These are phyloP conservation scores for Zaprionus capensis DNA, from an alignment of 1,140 invertebrate genomes.

Conservation along the genomic window DNA sequence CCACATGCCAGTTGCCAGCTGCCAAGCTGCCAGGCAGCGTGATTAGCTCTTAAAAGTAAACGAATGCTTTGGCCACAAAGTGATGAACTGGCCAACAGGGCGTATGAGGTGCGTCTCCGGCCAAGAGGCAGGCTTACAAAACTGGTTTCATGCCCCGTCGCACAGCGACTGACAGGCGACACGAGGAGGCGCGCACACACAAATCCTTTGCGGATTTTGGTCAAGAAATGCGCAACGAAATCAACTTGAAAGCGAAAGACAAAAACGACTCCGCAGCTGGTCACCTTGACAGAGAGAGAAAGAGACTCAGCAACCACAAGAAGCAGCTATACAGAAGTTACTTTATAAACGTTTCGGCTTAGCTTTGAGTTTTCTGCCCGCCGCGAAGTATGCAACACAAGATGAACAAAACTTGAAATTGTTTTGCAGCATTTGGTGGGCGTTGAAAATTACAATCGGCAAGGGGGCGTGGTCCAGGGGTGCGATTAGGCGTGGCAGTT, in stretches of 20 bases:
- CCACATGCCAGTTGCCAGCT: background rate
- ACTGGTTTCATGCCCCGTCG: conserved; percentile 49
- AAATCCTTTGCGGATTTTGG: conserved; percentile 73
- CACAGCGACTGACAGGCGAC: conserved; percentile 39
- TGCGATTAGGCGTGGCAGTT: background rate
- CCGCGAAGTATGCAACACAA: conserved; percentile 22
- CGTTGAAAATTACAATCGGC: conserved; percentile 39
- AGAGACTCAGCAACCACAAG: conserved; percentile 19
- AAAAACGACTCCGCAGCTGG: conserved; percentile 6
- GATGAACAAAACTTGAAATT: conserved; percentile 44
- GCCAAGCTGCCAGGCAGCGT: background rate
- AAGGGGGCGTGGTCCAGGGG: background rate
- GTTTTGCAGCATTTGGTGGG: conserved; percentile 28
- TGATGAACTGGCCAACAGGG: conserved; percentile 60
- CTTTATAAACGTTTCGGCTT: conserved; percentile 44
- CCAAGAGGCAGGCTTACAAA: conserved; percentile 29
- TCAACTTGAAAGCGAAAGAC: conserved; percentile 64
- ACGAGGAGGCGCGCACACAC: conserved; percentile 28
- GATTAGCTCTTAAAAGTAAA: conserved; percentile 10
- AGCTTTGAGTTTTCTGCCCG: conserved; percentile 1
- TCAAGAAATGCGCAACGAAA: conserved; percentile 74
- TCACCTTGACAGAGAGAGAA: conserved; percentile 19
- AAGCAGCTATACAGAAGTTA: conserved; percentile 47
- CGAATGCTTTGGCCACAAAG: conserved; percentile 16
- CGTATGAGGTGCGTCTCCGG: conserved; percentile 10